Evolutionary conservation across 2,888 invertebrate species (phyloP), one percentile per base, ranked within the genome.

Genomic region (Noctua janthe): DNA sequence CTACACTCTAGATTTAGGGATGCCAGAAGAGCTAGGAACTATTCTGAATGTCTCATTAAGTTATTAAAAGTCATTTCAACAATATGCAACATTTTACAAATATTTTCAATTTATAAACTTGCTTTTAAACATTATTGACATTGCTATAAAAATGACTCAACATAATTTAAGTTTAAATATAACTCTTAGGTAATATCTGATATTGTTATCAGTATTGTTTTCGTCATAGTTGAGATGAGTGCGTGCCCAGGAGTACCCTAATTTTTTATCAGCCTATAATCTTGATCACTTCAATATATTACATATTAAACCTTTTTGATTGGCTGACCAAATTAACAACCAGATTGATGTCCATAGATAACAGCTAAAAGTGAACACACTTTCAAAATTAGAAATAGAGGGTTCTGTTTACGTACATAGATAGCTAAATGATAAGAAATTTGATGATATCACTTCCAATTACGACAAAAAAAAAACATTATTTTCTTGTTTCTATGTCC

Each of bases 101-200:
- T 66, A n/a, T n/a, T 62, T 76, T 11, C 49, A 39, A 54, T 49
- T 51, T 1, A n/a, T 23, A n/a, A 8, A 35, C 13, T 17, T 43
- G 1, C n/a, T 23, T 71, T 39, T 0, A 64, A n/a, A 47, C 0
- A 11, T 39, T 49, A 69, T 35, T n/a, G 51, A 69, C n/a, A n/a
- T 15, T 11, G 1, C 15, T 71, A 74, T 15, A 69, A 49, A 73
- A 51, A 59, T 67, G 2, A 67, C 8, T 67, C 13, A 51, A 54
- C 3, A 29, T 49, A 56, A 49, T 20, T 13, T 6, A 13, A 69
- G n/a, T 49, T 20, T 8, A 43, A 62, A 64, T 29, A 59, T 35
- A 70, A 70, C 29, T 64, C 43, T n/a, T 35, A 71, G 1, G 81
- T 71, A 59, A 78, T 43, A 66, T 15, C 43, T 69, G n/a, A 82